These are phyloP conservation scores for Hassar affinis DNA, from an alignment of 2,113 vertebrate species.

Conservation along the genomic window DNA sequence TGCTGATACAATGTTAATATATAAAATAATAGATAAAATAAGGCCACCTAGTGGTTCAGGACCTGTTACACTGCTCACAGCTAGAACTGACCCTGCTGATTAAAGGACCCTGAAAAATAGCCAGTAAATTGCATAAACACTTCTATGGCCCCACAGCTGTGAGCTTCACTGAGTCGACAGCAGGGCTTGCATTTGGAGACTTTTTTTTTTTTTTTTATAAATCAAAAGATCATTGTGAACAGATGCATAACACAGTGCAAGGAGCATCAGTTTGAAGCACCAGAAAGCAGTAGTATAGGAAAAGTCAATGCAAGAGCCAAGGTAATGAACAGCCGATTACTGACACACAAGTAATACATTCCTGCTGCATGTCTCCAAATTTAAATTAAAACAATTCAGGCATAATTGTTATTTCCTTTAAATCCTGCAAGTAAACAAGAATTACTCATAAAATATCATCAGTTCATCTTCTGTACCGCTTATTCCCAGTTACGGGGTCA, in stretches of 20 bases:
- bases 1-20: not conserved
- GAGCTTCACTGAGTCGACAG: not conserved
- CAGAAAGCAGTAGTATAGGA: not conserved
- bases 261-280: not conserved
- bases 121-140: not conserved
- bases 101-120: not conserved
- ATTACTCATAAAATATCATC: not conserved
- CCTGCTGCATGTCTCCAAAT: too few relatives aligned
- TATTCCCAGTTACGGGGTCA: too few relatives aligned
- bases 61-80: not conserved
- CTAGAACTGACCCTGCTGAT: not conserved
- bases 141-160: not conserved
- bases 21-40: not conserved
- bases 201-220: not conserved
- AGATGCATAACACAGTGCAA: not conserved
- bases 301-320: not conserved
- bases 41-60: conserved; percentile 11
- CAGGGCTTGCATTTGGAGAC: not conserved
- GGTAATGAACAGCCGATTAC: not conserved
- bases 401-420: not conserved
- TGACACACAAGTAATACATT: not conserved
- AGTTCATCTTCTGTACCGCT: too few relatives aligned
- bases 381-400: not conserved
- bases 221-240: not conserved
- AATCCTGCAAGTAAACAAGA: not conserved